A percentile compares a stretch with the other conserved stretches of the same genome.
Conservation (phyloP, 2,888 invertebrate genomes). For the Pristionchus fissidentatus region DNA sequence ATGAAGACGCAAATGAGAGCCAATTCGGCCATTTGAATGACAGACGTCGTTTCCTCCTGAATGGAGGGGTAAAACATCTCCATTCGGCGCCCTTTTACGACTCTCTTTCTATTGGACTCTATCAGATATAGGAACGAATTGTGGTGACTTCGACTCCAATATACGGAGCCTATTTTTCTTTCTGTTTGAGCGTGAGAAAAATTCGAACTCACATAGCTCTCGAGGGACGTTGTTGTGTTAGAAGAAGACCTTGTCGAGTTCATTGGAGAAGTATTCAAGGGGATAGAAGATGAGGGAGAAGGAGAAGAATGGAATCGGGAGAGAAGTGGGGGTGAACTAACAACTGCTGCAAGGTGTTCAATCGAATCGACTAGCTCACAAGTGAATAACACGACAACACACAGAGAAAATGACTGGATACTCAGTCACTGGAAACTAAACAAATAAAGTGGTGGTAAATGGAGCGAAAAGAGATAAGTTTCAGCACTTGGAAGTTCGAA, state of each 20-base stretch:
- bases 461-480: neutral
- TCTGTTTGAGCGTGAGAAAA: neutral
- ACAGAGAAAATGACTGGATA: too few species aligned
- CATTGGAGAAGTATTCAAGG: too few species aligned
- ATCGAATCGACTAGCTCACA: conserved; percentile 2
- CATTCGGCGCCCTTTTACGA: too few species aligned
- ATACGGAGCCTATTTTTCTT: neutral
- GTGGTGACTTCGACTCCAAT: too few species aligned
- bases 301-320: neutral
- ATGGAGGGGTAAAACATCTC: too few species aligned
- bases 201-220: neutral
- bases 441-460: neutral
- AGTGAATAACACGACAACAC: conserved; percentile 14
- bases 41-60: conserved; percentile 22
- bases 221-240: neutral
- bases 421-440: too few species aligned
- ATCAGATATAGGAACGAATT: too few species aligned
- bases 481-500: conserved; percentile 9
- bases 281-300: neutral
- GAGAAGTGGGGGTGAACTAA: conserved; percentile 5
- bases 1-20: conserved; percentile 32
- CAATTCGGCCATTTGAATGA: conserved; percentile 38
- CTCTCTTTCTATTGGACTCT: too few species aligned
- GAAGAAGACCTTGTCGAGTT: neutral
- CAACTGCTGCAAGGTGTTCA: conserved; percentile 29